Conservation (phyloP, 2,888 invertebrate species). For the Abrostola tripartita region DNA sequence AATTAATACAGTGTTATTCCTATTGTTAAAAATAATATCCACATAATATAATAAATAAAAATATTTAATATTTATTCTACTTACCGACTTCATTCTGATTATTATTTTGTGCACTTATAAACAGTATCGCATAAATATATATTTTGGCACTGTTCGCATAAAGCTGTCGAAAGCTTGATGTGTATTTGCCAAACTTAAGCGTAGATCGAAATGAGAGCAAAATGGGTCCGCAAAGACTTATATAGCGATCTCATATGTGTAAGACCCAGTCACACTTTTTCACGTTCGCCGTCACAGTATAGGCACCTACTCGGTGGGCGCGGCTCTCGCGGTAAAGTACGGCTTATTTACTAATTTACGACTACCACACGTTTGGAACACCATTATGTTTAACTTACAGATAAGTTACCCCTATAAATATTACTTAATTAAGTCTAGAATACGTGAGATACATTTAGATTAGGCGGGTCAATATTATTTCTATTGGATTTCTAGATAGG, state of each 20-base stretch:
- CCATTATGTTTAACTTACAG: slow-evolving; percentile 40
- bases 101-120: slow-evolving; percentile 47
- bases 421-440: slow-evolving; percentile 39
- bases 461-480: slow-evolving; percentile 25
- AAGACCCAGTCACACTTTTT: slow-evolving; percentile 87
- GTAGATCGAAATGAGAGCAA: slow-evolving; percentile 87
- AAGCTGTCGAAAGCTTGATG: slow-evolving; percentile 64
- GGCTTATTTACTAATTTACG: slow-evolving; percentile 53
- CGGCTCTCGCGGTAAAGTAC: slow-evolving; percentile 70
- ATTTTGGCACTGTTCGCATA: slow-evolving; percentile 52
- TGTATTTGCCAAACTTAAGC: slow-evolving; percentile 84
- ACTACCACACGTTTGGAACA: slow-evolving; percentile 44
- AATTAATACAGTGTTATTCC: slow-evolving; percentile 5
- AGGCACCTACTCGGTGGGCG: slow-evolving; percentile 73
- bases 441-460: slow-evolving; percentile 44
- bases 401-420: slow-evolving; percentile 40
- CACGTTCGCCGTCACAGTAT: slow-evolving; percentile 79
- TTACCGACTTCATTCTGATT: slow-evolving; percentile 77
- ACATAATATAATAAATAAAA: slow-evolving; percentile 5
- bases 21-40: not conserved
- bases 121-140: slow-evolving; percentile 51
- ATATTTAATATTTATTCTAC: slow-evolving; percentile 48
- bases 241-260: slow-evolving; percentile 87
- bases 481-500: slow-evolving; percentile 6
- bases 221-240: slow-evolving; percentile 83